Evolutionary conservation across 1,140 invertebrate genomes (phyloP).

Genomic region (Apis cerana): DNA sequence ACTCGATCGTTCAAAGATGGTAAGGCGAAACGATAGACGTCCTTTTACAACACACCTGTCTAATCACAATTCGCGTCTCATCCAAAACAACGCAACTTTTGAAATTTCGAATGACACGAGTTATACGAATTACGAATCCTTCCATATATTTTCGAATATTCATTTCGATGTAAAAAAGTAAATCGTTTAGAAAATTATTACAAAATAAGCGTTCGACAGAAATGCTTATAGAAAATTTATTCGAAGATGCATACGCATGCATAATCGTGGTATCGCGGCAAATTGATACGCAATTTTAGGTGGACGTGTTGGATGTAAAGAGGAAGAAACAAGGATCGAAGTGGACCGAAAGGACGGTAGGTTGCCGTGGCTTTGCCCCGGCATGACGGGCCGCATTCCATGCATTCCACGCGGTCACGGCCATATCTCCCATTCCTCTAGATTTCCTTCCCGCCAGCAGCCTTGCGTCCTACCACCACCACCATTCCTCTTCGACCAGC

Average conservation of each 20-base stretch:
- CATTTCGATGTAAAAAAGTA: too few relatives aligned
- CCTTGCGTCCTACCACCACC: slow-evolving; percentile 23
- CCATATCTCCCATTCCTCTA: slow-evolving; percentile 79
- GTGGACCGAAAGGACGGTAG: slow-evolving; percentile 72
- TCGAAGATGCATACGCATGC: neutral
- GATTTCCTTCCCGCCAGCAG: slow-evolving; percentile 65
- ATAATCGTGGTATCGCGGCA: neutral
- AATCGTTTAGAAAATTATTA: too few relatives aligned
- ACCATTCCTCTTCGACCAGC: slow-evolving; percentile 20
- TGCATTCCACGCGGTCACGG: slow-evolving; percentile 79
- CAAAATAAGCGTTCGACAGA: neutral
- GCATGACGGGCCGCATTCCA: slow-evolving; percentile 80
- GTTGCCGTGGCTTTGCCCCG: slow-evolving; percentile 65
- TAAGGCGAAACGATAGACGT: slow-evolving; percentile 32
- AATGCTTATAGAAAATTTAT: neutral
- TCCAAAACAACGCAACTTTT: neutral
- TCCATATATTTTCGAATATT: neutral
- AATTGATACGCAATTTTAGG: slow-evolving; percentile 45
- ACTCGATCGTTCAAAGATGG: slow-evolving; percentile 18
- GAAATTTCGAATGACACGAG: neutral
- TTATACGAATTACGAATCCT: too few relatives aligned
- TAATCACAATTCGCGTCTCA: slow-evolving; percentile 56
- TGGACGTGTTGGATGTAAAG: slow-evolving; percentile 40
- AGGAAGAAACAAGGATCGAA: slow-evolving; percentile 64
- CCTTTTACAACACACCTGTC: slow-evolving; percentile 61